Base-by-base conservation (phyloP, 2,113 vertebrate genomes). In the Romanogobio albipinnatus region DNA sequence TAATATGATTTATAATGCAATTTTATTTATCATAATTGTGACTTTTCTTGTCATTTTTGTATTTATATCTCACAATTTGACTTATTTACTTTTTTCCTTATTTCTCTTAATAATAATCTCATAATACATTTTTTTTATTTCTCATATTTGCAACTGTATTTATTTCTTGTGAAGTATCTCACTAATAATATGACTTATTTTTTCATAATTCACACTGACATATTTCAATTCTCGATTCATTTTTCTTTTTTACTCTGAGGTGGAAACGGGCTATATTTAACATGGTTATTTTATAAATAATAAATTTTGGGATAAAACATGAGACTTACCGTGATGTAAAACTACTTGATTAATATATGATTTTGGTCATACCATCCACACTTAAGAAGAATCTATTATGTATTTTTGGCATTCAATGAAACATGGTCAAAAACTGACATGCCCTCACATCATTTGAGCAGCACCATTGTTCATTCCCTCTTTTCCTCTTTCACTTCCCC, bases 361-460 rank as follows among this genome's bases (percentile, higher is more conserved):
- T 53, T 26, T 19, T 33, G 49, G 24, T 17, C 8, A 53, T 22
- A 19, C 8, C 49, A 33, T 53, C 45, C 8, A 51, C 47, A 15
- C 15, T 51, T 33, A n/a, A 81, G 15, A 51, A 26, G 10, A 80
- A 49, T 26, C 9, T 51, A 36, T 53, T 26, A n/a, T 49, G 5
- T 9, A 33, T 81, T 9, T 66, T 81, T 66, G 43, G 13, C 24
- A 10, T 24, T 11, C 15, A 29, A n/a, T 81, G 26, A 81, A 66
- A 51, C 3, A 3, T 80, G 43, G 43, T 81, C 61, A 81, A 49
- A 68, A 68, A 22, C 79, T 43, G 79, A 68, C 62, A 66, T 66
- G 64, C 22, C 33, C 29, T 71, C 66, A 58, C 49, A 58, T 82
- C 33, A 39, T 71, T 71, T 82, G 64, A 39, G 49, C 81, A 51